Evolutionary conservation across 30 jellyfish, hydroid and myxozoan species (phyloP).

Genomic region (Phacellophora camtschatica): DNA sequence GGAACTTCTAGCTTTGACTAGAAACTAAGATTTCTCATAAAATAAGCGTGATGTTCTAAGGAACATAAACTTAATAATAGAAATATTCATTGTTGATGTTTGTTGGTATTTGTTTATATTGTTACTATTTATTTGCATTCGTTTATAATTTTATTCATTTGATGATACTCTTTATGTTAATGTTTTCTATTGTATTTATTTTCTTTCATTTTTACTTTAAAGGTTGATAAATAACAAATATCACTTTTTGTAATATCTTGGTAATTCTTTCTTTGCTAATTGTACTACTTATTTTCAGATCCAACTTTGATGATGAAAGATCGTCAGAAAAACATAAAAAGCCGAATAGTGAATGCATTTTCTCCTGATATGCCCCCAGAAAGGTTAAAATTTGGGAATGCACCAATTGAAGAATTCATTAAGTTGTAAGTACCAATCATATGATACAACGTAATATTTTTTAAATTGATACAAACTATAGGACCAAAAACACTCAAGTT

Average conservation of each 20-base stretch:
- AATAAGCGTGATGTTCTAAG: background rate
- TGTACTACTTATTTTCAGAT: background rate
- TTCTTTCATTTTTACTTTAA: too few species aligned
- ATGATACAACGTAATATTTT: too few species aligned
- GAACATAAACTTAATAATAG: background rate
- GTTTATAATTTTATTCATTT: too few species aligned
- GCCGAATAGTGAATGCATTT: background rate
- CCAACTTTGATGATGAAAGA: background rate
- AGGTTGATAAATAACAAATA: too few species aligned
- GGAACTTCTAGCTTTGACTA: too few species aligned
- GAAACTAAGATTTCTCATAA: background rate
- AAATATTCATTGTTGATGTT: background rate
- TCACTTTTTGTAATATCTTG: too few species aligned
- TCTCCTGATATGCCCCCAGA: background rate
- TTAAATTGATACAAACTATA: too few species aligned
- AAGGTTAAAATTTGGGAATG: background rate
- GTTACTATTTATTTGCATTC: too few species aligned
- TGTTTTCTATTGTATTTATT: too few species aligned
- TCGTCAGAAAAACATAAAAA: background rate
- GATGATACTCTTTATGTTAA: too few species aligned
- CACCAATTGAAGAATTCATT: conserved; percentile 3
- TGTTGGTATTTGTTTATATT: background rate
- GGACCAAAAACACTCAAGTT: too few species aligned
- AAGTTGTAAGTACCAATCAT: background rate
- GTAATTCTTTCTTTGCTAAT: background rate